Percentiles rank a stretch among this genome's conserved stretches.
Evolutionary conservation across 1,140 invertebrate genomes (phyloP).

Genomic region (Drosophila miranda): DNA sequence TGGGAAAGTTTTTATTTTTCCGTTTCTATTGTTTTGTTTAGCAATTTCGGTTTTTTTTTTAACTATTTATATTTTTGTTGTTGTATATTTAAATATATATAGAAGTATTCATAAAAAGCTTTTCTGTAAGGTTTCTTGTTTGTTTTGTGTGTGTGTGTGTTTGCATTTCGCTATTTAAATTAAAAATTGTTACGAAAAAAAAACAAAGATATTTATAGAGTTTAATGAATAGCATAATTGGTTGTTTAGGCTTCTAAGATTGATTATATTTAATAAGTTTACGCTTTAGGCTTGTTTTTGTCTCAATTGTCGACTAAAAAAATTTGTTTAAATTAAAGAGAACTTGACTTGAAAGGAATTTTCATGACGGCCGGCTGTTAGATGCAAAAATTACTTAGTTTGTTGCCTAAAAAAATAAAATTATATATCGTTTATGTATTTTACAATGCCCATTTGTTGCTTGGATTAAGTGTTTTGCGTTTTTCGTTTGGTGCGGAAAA

Average conservation of each 20-base stretch:
- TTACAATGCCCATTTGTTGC: conserved; percentile 42
- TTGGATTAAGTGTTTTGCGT: conserved; percentile 27
- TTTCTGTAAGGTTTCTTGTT: conserved; percentile 51
- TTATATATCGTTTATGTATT: conserved; percentile 45
- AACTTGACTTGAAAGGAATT: conserved; percentile 3
- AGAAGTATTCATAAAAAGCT: conserved; percentile 58
- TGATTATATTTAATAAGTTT: conserved; percentile 28
- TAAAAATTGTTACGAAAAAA: conserved; percentile 46
- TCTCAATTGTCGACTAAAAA: conserved; percentile 4
- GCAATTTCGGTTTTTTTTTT: conserved; percentile 33
- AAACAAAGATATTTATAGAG: conserved; percentile 17
- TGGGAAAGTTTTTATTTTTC: conserved; percentile 37
- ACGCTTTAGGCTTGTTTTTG: conserved; percentile 13
- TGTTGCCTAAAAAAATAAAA: conserved; percentile 41
- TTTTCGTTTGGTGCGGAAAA: conserved; percentile 44
- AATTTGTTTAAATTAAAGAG: conserved; percentile 2
- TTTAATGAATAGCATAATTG: conserved; percentile 27
- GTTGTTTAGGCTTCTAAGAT: conserved; percentile 28
- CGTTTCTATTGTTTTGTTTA: conserved; percentile 16
- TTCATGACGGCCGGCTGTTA: neutral
- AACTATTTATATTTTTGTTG: conserved; percentile 9
- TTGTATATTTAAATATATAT: conserved; percentile 43
- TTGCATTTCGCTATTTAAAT: conserved; percentile 53
- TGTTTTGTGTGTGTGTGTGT: conserved; percentile 21
- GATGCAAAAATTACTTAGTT: neutral